These are phyloP conservation scores for Meghimatium bilineatum DNA, from an alignment of 2,888 invertebrate species.

Conservation along the genomic window DNA sequence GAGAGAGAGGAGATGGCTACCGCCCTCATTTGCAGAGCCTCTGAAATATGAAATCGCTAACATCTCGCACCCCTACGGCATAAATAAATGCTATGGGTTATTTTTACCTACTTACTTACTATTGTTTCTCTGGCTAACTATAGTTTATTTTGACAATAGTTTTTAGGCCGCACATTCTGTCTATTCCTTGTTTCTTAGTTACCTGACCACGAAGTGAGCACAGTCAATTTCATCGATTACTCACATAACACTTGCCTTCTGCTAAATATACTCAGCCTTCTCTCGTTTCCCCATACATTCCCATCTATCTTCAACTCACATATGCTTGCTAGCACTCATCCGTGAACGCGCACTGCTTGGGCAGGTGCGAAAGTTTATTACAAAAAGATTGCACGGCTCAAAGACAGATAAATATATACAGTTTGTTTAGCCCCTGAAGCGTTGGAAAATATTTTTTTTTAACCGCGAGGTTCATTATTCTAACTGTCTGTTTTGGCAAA, in stretches of 20 bases:
- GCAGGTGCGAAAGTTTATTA: slow-evolving; percentile 11
- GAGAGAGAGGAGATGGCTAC: too few species aligned
- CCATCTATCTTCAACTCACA: not conserved
- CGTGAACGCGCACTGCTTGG: not conserved
- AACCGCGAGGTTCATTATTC: not conserved
- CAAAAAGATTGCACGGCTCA: not conserved
- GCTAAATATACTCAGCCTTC: slow-evolving; percentile 1
- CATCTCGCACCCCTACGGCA: too few species aligned
- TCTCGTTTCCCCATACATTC: not conserved
- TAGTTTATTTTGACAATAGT: too few species aligned
- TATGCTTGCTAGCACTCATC: not conserved
- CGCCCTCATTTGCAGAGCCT: too few species aligned
- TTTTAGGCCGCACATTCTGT: too few species aligned
- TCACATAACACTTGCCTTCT: slow-evolving; percentile 4
- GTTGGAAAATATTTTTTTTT: not conserved
- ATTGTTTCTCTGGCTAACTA: too few species aligned
- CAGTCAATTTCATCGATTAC: not conserved
- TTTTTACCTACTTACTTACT: too few species aligned
- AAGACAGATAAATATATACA: not conserved
- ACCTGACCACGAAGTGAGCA: too few species aligned
- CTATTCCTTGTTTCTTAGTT: too few species aligned
- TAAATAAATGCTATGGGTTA: too few species aligned
- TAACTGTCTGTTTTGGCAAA: not conserved
- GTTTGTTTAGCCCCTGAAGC: not conserved
- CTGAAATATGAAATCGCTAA: too few species aligned